phyloP scores from a whole-genome alignment of 2,113 vertebrate genomes.

The Corythoichthys intestinalis region DNA sequence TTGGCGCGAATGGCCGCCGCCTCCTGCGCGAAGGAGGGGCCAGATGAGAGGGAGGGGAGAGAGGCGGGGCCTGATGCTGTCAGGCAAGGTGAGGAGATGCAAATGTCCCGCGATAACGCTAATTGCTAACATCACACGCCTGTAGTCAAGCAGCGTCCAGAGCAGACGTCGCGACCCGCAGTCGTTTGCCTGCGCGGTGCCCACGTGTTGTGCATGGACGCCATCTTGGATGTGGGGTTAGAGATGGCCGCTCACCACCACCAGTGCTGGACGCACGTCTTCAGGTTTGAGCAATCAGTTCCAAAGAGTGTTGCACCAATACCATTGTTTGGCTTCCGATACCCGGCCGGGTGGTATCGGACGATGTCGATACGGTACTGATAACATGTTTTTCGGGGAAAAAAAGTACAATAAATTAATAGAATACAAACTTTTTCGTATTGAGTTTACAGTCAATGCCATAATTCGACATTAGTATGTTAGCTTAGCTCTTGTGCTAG shows the following conservation, averaged over 20 bases:
- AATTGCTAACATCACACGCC: not conserved
- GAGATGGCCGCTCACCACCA: constrained; percentile 69
- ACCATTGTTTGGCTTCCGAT: no score
- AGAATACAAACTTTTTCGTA: no score
- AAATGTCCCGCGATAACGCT: no score
- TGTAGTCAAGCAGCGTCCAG: constrained; percentile 60
- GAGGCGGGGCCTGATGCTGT: constrained; percentile 82
- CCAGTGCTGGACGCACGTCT: constrained; percentile 65
- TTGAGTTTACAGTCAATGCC: no score
- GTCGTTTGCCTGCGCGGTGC: constrained; percentile 61
- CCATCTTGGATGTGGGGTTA: constrained; percentile 62
- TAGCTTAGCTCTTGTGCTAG: no score
- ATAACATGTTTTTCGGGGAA: no score
- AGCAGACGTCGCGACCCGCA: constrained; percentile 52
- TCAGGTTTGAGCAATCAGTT: constrained; percentile 27
- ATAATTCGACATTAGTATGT: no score
- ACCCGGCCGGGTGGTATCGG: no score
- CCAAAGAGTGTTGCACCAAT: no score
- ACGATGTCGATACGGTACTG: no score
- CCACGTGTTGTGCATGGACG: constrained; percentile 67
- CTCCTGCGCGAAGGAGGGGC: constrained; percentile 95
- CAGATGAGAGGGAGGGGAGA: constrained; percentile 82
- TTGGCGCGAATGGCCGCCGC: constrained; percentile 97
- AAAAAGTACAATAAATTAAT: no score
- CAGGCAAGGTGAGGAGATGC: constrained; percentile 79